These are phyloP conservation scores for Cephus cinctus DNA, from an alignment of 1,140 invertebrate genomes.

Conservation along the genomic window DNA sequence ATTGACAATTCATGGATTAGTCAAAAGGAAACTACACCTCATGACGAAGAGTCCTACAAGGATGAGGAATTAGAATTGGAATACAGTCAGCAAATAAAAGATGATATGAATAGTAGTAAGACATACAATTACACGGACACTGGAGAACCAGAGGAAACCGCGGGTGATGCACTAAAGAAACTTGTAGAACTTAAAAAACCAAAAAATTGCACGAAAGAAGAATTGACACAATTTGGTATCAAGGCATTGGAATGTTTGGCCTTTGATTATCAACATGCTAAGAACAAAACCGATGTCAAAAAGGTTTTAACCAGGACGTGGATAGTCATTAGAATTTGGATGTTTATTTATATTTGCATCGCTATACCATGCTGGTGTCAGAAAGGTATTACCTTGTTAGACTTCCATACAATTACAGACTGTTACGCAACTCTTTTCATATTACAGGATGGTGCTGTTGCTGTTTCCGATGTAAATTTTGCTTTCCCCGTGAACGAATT, in stretches of 20 bases:
- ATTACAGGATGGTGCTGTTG: conserved; percentile 46
- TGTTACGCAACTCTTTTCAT: too few relatives aligned
- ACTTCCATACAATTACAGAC: background rate
- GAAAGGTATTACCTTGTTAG: conserved; percentile 37
- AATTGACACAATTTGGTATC: conserved; percentile 28
- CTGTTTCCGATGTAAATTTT: conserved; percentile 39
- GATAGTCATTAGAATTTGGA: conserved; percentile 36
- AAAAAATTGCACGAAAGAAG: conserved; percentile 37
- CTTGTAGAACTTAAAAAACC: conserved; percentile 25
- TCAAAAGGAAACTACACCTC: too few relatives aligned
- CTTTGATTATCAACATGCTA: conserved; percentile 27
- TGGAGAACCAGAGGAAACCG: conserved; percentile 18
- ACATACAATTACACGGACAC: conserved; percentile 32
- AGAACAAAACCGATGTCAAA: conserved; percentile 18
- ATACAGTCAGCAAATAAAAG: conserved; percentile 32
- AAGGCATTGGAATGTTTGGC: conserved; percentile 34
- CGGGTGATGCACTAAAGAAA: conserved; percentile 24
- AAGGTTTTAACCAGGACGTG: conserved; percentile 28
- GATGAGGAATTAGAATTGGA: conserved; percentile 37
- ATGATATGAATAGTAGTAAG: conserved; percentile 17
- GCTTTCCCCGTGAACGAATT: conserved; percentile 37
- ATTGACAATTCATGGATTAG: too few relatives aligned
- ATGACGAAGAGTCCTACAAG: conserved; percentile 27
- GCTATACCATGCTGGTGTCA: conserved; percentile 45
- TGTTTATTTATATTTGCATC: conserved; percentile 37